phyloP scores from a whole-genome alignment of 1,140 invertebrate genomes.

The Diorhabda elongata region DNA sequence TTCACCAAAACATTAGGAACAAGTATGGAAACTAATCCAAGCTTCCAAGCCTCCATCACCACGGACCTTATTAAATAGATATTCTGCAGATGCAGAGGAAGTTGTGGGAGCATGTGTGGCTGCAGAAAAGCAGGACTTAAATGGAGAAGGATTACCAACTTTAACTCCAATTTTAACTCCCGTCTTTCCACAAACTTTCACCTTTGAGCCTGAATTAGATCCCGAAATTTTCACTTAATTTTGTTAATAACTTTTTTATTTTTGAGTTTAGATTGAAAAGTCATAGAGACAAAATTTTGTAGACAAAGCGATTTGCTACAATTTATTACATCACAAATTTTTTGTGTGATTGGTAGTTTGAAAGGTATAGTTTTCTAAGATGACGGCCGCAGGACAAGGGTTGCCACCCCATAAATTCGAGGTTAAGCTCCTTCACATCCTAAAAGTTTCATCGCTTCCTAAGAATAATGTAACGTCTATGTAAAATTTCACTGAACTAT shows the following conservation, averaged over 20 bases:
- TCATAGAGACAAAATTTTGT: not conserved
- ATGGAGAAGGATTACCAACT: not conserved
- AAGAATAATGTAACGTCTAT: too few species aligned
- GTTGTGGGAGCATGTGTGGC: not conserved
- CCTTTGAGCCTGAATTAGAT: not conserved
- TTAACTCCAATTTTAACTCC: not conserved
- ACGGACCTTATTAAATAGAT: not conserved
- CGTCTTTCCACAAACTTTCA: not conserved
- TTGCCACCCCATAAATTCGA: too few species aligned
- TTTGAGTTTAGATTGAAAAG: not conserved
- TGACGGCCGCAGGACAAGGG: not conserved
- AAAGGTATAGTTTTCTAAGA: not conserved
- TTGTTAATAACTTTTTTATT: not conserved
- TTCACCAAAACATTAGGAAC: not conserved
- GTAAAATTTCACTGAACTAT: too few species aligned
- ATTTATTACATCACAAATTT: not conserved
- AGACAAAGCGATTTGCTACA: slow-evolving; percentile 14
- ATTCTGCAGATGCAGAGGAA: not conserved
- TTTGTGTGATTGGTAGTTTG: not conserved
- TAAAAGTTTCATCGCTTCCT: too few species aligned
- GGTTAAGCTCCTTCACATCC: too few species aligned
- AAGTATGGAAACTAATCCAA: not conserved
- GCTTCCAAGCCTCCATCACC: not conserved
- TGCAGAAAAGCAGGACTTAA: not conserved
- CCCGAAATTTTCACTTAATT: not conserved